These are phyloP conservation scores for Lepidostoma basale DNA, from an alignment of 1,140 invertebrate genomes.

Conservation along the genomic window DNA sequence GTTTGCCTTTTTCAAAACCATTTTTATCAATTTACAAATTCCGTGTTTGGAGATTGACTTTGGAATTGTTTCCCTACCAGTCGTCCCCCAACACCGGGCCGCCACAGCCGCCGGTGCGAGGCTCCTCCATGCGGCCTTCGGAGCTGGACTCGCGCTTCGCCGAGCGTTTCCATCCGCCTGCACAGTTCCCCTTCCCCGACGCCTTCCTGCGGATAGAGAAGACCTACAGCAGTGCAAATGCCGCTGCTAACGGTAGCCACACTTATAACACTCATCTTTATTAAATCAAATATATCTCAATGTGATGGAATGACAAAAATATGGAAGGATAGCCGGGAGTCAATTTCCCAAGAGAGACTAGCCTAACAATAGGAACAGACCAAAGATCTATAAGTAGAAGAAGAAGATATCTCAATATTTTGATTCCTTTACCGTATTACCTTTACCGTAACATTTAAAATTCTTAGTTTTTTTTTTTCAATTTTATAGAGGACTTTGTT, in stretches of 20 bases:
- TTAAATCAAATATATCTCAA: background rate
- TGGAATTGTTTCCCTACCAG: background rate
- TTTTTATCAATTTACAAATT: background rate
- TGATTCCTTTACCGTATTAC: too few relatives aligned
- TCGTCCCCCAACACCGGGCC: conserved; percentile 23
- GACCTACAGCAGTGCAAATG: conserved; percentile 56
- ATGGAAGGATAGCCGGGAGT: too few relatives aligned
- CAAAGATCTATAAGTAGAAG: too few relatives aligned
- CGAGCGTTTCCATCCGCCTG: conserved; percentile 50
- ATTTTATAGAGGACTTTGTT: too few relatives aligned
- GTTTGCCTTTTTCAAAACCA: background rate
- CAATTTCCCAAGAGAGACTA: too few relatives aligned
- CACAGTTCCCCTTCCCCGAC: conserved; percentile 54
- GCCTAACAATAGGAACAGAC: too few relatives aligned
- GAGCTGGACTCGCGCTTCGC: conserved; percentile 56
- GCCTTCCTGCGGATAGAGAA: conserved; percentile 57
- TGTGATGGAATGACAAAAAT: too few relatives aligned
- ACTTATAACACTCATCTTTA: background rate
- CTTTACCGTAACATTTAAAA: too few relatives aligned
- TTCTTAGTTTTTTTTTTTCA: too few relatives aligned
- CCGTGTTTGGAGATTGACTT: background rate
- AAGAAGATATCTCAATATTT: too few relatives aligned
- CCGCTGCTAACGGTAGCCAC: conserved; percentile 41
- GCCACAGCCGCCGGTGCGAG: conserved; percentile 54
- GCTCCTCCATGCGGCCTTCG: conserved; percentile 53